Evolutionary conservation across 1,140 invertebrate species (phyloP), one percentile per base, ranked within the genome.

Genomic region (Drosophila yakuba): DNA sequence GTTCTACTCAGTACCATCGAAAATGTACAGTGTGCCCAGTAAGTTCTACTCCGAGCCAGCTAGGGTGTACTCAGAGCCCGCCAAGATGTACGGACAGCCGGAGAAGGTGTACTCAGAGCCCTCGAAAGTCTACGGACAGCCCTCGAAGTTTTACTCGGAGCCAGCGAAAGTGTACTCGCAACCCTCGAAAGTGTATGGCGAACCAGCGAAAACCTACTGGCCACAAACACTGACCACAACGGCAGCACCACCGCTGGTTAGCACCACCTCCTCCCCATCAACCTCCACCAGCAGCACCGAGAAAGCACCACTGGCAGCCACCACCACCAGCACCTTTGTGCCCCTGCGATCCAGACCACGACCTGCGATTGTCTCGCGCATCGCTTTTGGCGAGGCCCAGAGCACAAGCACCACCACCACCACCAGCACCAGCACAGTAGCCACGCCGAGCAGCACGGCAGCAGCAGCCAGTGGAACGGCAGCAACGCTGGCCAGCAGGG

Each of bases 21-120:
- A 92, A 72, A 93, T 94, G 69, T 95, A 95, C 76, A 93, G 94
- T 20, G 93, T 95, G 61, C 93, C 94, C 0, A 93, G 93, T 8
- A 94, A 94, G 61, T 93, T 94, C 43, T 96, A 95, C 74, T 94
- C 94, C 10, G 93, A 95, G 77, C 95, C 95, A 2, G 93, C 94
- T 10, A 94, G 94, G 71, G 91, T 95, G 0, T 96, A 96, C 64
- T 93, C 93, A 1, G 94, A 96, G 69, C 95, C 95, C 0, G 93
- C 95, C 0, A 95, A 95, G 83, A 92, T 95, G 45, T 95, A 95
- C 71, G 93, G 94, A 23, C 94, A 95, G 92, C 94, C 95, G 4
- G 93, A 94, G 2, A 95, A 95, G 82, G 90, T 95, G n/a, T 95
- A 95, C 55, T 93, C 94, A 6, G 94, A 95, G 80, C 94, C 94